These are phyloP conservation scores for Cephus pulcher DNA, from an alignment of 2,888 invertebrate species.

Conservation along the genomic window DNA sequence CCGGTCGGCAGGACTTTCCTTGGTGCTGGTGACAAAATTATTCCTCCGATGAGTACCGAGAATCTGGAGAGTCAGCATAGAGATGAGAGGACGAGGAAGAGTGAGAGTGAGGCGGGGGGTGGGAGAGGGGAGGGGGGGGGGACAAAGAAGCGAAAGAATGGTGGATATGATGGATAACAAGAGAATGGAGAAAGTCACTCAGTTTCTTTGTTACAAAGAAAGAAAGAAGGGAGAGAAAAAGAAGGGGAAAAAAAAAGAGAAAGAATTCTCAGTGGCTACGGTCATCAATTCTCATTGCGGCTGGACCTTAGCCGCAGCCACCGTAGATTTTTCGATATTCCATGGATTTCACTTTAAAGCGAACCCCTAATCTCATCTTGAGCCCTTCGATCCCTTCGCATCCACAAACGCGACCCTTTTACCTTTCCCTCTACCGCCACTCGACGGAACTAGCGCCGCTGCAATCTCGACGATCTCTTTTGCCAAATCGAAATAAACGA, in stretches of 20 bases:
- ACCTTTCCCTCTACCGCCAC: background rate
- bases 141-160: background rate
- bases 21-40: background rate
- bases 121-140: no score
- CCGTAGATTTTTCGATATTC: conserved; percentile 1
- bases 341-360: conserved; percentile 6
- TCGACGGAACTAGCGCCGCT: background rate
- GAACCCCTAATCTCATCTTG: background rate
- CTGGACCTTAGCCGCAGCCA: background rate
- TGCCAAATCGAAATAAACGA: background rate
- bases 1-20: background rate
- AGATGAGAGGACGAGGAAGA: background rate
- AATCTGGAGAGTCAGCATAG: background rate
- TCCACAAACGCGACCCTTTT: background rate
- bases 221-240: background rate
- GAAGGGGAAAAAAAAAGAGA: no score
- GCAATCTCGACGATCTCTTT: background rate
- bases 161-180: background rate
- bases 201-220: background rate
- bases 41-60: background rate
- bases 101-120: rapidly evolving
- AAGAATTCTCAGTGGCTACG: background rate
- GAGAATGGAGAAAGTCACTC: background rate
- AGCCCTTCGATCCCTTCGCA: background rate
- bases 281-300: background rate